These are phyloP conservation scores for Scaptomyza flava DNA, from an alignment of 2,888 invertebrate species.

Conservation along the genomic window DNA sequence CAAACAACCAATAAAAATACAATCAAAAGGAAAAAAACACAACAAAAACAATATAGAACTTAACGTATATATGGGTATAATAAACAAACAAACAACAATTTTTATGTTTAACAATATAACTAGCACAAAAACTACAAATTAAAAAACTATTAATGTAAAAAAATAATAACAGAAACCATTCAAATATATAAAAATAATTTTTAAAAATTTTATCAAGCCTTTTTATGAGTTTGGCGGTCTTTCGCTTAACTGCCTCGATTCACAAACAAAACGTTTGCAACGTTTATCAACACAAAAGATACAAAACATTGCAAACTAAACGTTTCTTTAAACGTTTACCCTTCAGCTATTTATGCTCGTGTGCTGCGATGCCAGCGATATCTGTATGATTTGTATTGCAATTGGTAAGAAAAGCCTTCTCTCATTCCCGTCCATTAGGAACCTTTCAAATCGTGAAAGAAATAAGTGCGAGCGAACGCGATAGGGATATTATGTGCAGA, in stretches of 20 bases:
- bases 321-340: conserved; percentile 35
- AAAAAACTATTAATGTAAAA: conserved; percentile 82
- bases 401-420: no score
- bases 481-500: no score
- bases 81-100: conserved; percentile 51
- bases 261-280: not conserved
- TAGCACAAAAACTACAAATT: conserved; percentile 77
- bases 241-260: conserved; percentile 11
- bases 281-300: conserved; percentile 20
- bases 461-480: no score
- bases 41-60: conserved; percentile 58
- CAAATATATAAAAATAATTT: conserved; percentile 52
- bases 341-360: conserved; percentile 45
- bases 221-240: conserved; percentile 3
- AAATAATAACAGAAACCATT: conserved; percentile 50
- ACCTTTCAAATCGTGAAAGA: no score
- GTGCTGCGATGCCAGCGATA: conserved; percentile 20
- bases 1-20: conserved; percentile 55
- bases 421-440: no score
- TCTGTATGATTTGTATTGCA: conserved; percentile 44
- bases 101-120: conserved; percentile 76
- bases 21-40: conserved; percentile 59
- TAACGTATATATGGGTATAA: conserved; percentile 57
- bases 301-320: not conserved
- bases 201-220: conserved; percentile 8